phyloP scores from a whole-genome alignment of 2,113 vertebrate genomes.

The Danionella cerebrum region DNA sequence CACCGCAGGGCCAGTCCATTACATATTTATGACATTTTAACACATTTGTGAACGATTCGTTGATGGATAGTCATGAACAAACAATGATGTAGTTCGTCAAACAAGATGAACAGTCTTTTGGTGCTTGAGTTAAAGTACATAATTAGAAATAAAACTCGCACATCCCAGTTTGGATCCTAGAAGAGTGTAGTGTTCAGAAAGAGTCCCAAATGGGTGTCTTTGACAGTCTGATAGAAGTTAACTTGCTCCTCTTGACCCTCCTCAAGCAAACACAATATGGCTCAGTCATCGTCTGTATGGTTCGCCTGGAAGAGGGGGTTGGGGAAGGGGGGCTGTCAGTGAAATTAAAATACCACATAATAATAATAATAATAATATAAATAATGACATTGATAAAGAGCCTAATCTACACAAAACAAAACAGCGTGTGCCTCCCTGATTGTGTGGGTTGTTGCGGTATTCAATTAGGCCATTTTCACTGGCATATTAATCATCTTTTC shows the following conservation, averaged over 20 bases:
- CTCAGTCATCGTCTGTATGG: not conserved
- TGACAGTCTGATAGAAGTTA: not conserved
- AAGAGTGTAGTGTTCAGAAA: not conserved
- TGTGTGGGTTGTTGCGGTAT: constrained; percentile 42
- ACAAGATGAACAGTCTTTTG: too few relatives aligned
- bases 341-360: constrained; percentile 45
- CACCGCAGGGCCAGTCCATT: too few relatives aligned
- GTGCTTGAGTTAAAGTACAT: not conserved
- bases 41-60: too few relatives aligned
- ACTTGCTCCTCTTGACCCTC: not conserved
- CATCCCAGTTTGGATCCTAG: not conserved
- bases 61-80: too few relatives aligned
- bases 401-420: constrained; percentile 42
- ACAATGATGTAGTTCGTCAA: too few relatives aligned
- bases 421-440: constrained; percentile 39
- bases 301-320: not conserved
- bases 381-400: constrained; percentile 35
- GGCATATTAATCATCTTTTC: constrained; percentile 74
- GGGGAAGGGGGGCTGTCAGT: constrained; percentile 25
- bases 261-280: not conserved
- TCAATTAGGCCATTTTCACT: constrained; percentile 46
- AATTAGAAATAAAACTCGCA: not conserved
- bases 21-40: too few relatives aligned
- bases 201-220: not conserved
- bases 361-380: constrained; percentile 42